Conservation (phyloP, 2,113 vertebrate genomes). For the Megalops atlanticus region DNA sequence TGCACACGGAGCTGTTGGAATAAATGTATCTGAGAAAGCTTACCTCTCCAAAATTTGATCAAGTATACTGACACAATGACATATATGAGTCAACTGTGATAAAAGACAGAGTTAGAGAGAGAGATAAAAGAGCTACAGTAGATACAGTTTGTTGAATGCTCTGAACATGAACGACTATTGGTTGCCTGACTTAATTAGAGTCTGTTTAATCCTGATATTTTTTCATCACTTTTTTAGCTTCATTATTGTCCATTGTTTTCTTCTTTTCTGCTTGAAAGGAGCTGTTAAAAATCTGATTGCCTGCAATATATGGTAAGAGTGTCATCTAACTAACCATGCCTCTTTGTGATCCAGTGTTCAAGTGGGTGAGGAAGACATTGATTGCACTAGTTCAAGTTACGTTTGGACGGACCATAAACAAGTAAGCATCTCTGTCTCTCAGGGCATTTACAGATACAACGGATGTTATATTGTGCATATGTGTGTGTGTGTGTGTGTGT, state of each 20-base stretch:
- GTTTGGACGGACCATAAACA: conserved; percentile 99
- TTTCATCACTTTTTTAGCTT: neutral
- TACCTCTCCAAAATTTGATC: neutral
- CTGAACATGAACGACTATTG: neutral
- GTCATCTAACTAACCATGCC: conserved; percentile 10
- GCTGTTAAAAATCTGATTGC: neutral
- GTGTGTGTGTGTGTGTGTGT: neutral
- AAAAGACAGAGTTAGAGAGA: too few relatives aligned
- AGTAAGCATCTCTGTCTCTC: conserved; percentile 76
- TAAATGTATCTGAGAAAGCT: neutral
- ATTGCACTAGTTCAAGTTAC: conserved; percentile 99
- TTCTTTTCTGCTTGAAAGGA: neutral
- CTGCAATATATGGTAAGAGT: neutral
- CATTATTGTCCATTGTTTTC: neutral
- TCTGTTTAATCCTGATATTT: neutral
- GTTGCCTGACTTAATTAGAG: neutral
- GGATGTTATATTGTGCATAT: neutral
- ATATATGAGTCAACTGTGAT: neutral
- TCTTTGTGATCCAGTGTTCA: conserved; percentile 86
- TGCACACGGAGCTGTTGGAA: neutral
- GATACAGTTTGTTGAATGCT: neutral
- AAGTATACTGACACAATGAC: neutral
- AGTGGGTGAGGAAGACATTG: conserved; percentile 98
- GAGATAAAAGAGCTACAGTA: too few relatives aligned
- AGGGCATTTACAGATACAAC: neutral